Conservation (phyloP, 1,140 invertebrate genomes). For the Brachionus sp. region DNA sequence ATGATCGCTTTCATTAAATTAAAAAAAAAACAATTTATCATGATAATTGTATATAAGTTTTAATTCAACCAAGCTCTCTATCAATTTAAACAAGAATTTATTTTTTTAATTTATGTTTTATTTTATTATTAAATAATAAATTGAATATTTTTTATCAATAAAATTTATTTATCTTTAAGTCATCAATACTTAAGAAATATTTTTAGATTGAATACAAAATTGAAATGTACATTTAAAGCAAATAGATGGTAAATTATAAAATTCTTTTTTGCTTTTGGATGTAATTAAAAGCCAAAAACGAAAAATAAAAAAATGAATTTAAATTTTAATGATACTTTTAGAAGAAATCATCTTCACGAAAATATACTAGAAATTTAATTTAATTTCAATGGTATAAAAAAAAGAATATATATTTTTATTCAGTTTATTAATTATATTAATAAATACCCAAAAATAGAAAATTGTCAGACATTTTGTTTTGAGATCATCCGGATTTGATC, state of each 20-base stretch:
- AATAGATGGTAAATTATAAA: too few relatives aligned
- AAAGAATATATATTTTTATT: not conserved
- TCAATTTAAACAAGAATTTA: not conserved
- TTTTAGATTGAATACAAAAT: too few relatives aligned
- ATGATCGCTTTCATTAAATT: not conserved
- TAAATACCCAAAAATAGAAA: conserved; percentile 31
- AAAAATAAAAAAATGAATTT: too few relatives aligned
- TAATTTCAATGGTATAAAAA: not conserved
- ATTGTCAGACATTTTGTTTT: conserved; percentile 24
- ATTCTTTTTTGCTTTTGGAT: too few relatives aligned
- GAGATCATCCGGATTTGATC: conserved; percentile 26
- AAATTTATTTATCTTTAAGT: not conserved
- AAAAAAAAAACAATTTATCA: not conserved
- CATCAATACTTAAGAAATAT: too few relatives aligned
- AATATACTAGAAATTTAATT: too few relatives aligned
- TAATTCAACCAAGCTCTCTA: not conserved
- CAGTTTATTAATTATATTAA: conserved; percentile 38
- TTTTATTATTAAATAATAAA: not conserved
- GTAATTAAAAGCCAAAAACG: too few relatives aligned
- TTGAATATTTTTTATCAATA: not conserved
- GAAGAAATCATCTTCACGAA: too few relatives aligned
- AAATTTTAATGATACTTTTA: too few relatives aligned
- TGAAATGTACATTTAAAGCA: too few relatives aligned
- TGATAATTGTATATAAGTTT: not conserved
- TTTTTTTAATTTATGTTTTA: conserved; percentile 2